A percentile compares a stretch with the other conserved stretches of the same genome.
Conservation (phyloP, 1,140 invertebrate species). For the Doryteuthis pealeii region DNA sequence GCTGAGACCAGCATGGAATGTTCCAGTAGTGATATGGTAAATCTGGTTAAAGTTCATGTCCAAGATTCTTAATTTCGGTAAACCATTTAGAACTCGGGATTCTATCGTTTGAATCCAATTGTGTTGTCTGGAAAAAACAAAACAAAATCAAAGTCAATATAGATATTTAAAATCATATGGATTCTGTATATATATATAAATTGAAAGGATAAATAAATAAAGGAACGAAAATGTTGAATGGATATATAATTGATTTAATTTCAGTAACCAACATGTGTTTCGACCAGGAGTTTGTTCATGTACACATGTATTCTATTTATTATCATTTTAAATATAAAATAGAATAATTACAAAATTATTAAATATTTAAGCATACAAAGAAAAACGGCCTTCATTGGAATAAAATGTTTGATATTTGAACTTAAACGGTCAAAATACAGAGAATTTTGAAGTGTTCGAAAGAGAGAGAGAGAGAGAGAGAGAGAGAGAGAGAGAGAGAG, state of each 20-base stretch:
- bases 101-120: conserved; percentile 37
- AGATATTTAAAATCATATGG: background rate
- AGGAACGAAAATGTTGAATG: no score
- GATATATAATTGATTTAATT: background rate
- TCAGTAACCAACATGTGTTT: no score
- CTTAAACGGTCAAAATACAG: no score
- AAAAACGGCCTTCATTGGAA: no score
- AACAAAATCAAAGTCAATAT: background rate
- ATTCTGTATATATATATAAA: no score
- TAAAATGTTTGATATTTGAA: no score
- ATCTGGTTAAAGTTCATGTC: conserved; percentile 42
- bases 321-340: background rate
- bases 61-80: conserved; percentile 33
- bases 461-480: background rate
- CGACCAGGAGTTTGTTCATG: no score
- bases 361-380: no score
- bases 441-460: no score
- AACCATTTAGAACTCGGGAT: conserved; percentile 23
- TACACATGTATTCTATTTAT: no score
- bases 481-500: background rate
- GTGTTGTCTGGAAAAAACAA: conserved; percentile 33
- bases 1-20: conserved; percentile 36
- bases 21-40: conserved; percentile 38
- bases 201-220: no score
- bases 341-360: background rate